These are phyloP conservation scores for Galerucella calmariensis DNA, from an alignment of 2,888 invertebrate species.

Conservation along the genomic window DNA sequence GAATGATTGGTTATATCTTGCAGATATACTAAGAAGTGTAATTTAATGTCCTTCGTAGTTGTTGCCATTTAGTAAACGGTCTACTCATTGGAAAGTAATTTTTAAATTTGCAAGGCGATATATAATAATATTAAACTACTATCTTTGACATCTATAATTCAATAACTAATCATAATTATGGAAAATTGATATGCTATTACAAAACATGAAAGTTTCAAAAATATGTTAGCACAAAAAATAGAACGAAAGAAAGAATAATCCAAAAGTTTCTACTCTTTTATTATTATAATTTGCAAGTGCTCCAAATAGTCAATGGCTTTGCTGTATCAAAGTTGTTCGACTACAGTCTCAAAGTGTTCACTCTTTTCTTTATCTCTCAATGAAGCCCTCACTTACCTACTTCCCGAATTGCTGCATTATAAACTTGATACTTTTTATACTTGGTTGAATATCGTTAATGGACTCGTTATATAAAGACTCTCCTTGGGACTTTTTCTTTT, in stretches of 20 bases:
- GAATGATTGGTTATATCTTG: too few species aligned
- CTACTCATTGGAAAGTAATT: too few species aligned
- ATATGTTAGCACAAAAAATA: not conserved
- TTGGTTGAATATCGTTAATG: slow-evolving; percentile 64
- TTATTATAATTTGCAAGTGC: slow-evolving; percentile 34
- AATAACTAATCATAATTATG: too few species aligned
- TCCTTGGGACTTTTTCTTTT: slow-evolving; percentile 41
- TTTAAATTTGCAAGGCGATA: too few species aligned
- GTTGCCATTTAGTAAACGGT: too few species aligned
- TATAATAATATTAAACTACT: too few species aligned
- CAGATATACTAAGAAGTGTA: too few species aligned
- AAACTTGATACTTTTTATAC: slow-evolving; percentile 65
- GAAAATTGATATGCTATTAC: too few species aligned
- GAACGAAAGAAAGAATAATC: slow-evolving; percentile 3
- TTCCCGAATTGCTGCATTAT: slow-evolving; percentile 59
- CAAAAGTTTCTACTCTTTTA: slow-evolving; percentile 20
- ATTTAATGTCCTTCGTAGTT: too few species aligned
- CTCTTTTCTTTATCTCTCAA: slow-evolving; percentile 60
- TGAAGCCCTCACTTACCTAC: slow-evolving; percentile 61
- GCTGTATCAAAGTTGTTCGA: slow-evolving; percentile 48
- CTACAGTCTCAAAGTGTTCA: slow-evolving; percentile 54
- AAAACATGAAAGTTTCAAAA: not conserved
- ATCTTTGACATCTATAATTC: too few species aligned
- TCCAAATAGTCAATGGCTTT: slow-evolving; percentile 35
- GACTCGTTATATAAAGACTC: slow-evolving; percentile 59